Conservation (phyloP, 2,113 vertebrate genomes). For the Oriolus oriolus region DNA sequence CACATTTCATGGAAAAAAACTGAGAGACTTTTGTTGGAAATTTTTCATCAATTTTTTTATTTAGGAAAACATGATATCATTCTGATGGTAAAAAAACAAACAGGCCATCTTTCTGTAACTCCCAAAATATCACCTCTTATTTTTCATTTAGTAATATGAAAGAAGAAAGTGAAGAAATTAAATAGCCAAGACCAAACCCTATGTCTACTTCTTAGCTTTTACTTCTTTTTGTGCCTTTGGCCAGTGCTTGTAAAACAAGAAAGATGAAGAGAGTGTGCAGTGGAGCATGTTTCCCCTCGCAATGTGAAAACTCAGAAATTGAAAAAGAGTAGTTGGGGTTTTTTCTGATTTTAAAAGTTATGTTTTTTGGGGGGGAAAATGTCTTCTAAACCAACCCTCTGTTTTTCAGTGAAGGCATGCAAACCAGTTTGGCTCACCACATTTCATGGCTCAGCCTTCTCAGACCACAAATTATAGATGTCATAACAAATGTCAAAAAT, state of each 20-base stretch:
- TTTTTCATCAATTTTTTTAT: conserved; percentile 57
- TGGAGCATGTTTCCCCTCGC: background rate
- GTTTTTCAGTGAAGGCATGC: conserved; percentile 2
- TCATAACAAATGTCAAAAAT: conserved; percentile 49
- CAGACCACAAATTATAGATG: conserved; percentile 54
- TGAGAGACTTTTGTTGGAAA: conserved; percentile 17
- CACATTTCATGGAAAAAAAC: conserved; percentile 30
- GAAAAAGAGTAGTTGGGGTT: background rate
- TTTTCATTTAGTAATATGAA: conserved; percentile 36
- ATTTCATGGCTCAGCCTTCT: conserved; percentile 25
- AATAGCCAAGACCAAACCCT: background rate
- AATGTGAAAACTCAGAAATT: background rate
- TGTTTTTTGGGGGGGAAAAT: background rate
- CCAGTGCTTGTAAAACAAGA: background rate
- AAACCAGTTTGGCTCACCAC: background rate
- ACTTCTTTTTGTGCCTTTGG: background rate
- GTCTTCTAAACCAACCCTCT: background rate
- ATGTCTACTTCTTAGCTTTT: background rate
- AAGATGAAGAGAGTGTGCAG: background rate
- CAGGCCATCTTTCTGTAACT: conserved; percentile 36
- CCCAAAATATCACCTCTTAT: conserved; percentile 42
- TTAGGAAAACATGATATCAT: conserved; percentile 66
- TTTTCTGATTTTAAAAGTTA: background rate
- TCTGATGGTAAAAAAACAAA: conserved; percentile 53
- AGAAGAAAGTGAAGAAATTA: conserved; percentile 23